A percentile compares a stretch with the other conserved stretches of the same genome.
These are phyloP conservation scores for Melanotus villosus DNA, from an alignment of 2,888 invertebrate genomes.

Conservation along the genomic window DNA sequence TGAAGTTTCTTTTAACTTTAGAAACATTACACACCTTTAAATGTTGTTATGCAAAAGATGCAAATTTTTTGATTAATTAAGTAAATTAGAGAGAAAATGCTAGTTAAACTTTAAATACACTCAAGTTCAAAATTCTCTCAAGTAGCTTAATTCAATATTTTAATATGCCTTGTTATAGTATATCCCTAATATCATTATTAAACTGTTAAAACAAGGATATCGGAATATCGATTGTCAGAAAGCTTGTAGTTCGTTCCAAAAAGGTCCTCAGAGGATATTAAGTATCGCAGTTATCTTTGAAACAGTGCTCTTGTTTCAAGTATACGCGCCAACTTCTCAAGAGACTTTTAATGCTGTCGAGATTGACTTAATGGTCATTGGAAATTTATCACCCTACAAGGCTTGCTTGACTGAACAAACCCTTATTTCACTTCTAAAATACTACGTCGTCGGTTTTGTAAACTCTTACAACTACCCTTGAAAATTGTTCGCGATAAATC, in stretches of 20 bases:
- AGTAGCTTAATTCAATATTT: too few relatives aligned
- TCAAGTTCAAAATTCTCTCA: too few relatives aligned
- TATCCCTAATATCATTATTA: too few relatives aligned
- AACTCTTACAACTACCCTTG: constrained; percentile 37
- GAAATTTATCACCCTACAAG: constrained; percentile 53
- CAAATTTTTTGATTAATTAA: too few relatives aligned
- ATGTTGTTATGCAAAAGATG: too few relatives aligned
- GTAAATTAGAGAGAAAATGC: too few relatives aligned
- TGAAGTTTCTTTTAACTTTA: too few relatives aligned
- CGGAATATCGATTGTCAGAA: constrained; percentile 35
- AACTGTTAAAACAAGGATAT: constrained; percentile 30
- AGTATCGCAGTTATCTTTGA: constrained; percentile 47
- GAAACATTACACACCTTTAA: too few relatives aligned
- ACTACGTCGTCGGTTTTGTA: constrained; percentile 33
- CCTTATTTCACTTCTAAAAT: constrained; percentile 47
- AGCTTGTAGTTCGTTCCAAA: constrained; percentile 36
- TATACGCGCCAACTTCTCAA: constrained; percentile 48
- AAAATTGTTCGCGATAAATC: constrained; percentile 25
- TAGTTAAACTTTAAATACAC: too few relatives aligned
- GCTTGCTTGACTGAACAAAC: constrained; percentile 48
- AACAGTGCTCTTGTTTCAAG: constrained; percentile 48
- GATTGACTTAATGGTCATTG: constrained; percentile 56
- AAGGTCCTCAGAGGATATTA: constrained; percentile 46
- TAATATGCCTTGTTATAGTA: too few relatives aligned
- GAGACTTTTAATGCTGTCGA: constrained; percentile 54